phyloP scores from a whole-genome alignment of 1,140 invertebrate species.

The Cardiocondyla obscurior region DNA sequence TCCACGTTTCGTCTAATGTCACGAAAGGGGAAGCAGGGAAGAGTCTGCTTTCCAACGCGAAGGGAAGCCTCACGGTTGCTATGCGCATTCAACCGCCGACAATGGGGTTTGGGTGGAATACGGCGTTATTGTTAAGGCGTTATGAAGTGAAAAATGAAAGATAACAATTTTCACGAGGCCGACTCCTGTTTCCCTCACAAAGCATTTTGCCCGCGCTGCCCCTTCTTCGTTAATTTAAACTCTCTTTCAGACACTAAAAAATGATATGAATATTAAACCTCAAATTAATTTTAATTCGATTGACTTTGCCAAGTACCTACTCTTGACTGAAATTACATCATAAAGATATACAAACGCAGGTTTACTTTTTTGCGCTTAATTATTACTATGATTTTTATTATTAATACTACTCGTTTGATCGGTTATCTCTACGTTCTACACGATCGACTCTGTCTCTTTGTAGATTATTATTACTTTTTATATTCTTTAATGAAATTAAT shows the following conservation, averaged over 20 bases:
- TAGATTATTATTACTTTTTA: background rate
- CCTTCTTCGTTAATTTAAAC: background rate
- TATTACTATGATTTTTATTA: background rate
- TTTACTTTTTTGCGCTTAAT: background rate
- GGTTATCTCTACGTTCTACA: background rate
- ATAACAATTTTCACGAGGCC: conserved; percentile 72
- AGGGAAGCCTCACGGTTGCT: background rate
- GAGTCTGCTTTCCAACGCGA: background rate
- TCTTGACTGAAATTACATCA: background rate
- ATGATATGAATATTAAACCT: background rate
- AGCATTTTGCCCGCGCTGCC: background rate
- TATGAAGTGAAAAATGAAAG: conserved; percentile 80
- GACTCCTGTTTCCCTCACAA: background rate
- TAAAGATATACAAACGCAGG: background rate
- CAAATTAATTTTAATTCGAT: background rate
- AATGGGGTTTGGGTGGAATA: conserved; percentile 44
- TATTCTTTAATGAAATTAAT: background rate
- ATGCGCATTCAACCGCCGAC: conserved; percentile 2
- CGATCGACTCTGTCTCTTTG: too few relatives aligned
- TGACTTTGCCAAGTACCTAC: background rate
- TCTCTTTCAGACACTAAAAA: background rate
- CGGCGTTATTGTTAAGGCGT: conserved; percentile 75
- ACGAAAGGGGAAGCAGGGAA: background rate
- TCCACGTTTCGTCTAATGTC: background rate
- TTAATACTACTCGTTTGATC: too few relatives aligned